A percentile compares a stretch with the other conserved stretches of the same genome.
These are phyloP conservation scores for Pseudorasbora parva DNA, from an alignment of 2,113 vertebrate genomes.

Conservation along the genomic window DNA sequence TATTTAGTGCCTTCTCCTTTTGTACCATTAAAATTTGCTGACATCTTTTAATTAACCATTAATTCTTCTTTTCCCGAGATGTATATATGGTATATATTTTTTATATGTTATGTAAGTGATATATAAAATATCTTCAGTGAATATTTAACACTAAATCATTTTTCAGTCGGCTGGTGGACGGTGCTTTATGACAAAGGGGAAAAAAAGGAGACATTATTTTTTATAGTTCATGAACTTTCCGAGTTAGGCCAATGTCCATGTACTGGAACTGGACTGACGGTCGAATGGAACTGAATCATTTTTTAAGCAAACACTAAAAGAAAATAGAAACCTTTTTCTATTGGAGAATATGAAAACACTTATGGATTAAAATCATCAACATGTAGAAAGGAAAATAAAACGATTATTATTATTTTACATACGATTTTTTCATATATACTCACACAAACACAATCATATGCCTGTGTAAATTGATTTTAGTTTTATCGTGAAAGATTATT, in stretches of 20 bases:
- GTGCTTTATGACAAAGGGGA: constrained; percentile 8
- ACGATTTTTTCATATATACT: too few relatives aligned
- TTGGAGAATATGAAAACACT: background rate
- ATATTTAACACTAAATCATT: constrained; percentile 11
- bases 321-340: background rate
- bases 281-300: background rate
- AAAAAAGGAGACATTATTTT: background rate
- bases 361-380: background rate
- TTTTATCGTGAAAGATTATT: too few relatives aligned
- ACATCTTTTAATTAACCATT: constrained; percentile 62
- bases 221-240: background rate
- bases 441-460: too few relatives aligned
- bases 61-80: constrained; percentile 53
- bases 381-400: background rate
- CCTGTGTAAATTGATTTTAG: too few relatives aligned
- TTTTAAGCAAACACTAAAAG: background rate
- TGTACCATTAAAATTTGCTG: constrained; percentile 57
- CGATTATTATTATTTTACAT: background rate
- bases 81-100: constrained; percentile 53
- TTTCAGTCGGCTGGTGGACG: background rate
- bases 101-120: constrained; percentile 34
- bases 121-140: constrained; percentile 32
- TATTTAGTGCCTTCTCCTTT: constrained; percentile 58
- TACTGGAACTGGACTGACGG: too few relatives aligned
- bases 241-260: background rate